These are phyloP conservation scores for Mellilla xanthometata DNA, from an alignment of 2,888 invertebrate species.

Conservation along the genomic window DNA sequence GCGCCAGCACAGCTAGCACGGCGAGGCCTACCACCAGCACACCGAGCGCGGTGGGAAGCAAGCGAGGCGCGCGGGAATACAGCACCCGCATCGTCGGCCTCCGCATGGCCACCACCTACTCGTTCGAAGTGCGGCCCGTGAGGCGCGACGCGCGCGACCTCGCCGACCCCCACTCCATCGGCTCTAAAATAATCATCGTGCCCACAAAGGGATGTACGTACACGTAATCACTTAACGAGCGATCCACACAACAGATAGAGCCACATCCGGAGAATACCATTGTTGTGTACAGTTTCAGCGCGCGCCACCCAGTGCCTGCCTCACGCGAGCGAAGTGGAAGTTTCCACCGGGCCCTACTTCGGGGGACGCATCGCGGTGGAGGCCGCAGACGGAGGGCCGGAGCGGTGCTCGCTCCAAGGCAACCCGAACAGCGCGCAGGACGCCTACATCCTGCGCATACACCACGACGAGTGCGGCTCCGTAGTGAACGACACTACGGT, in stretches of 20 bases:
- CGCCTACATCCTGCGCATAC: constrained; percentile 88
- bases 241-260: constrained; percentile 26
- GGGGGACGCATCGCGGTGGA: constrained; percentile 90
- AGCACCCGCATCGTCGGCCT: constrained; percentile 86
- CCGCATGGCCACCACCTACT: constrained; percentile 92
- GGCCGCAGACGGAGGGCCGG: constrained; percentile 86
- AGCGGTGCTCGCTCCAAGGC: constrained; percentile 88
- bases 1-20: constrained; percentile 77
- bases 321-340: constrained; percentile 91
- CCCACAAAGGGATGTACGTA: constrained; percentile 93
- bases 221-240: constrained; percentile 71
- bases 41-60: constrained; percentile 61
- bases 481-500: constrained; percentile 90
- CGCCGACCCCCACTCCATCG: constrained; percentile 78
- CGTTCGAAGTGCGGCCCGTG: constrained; percentile 87
- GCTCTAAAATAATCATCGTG: constrained; percentile 88
- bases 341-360: constrained; percentile 91
- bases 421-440: constrained; percentile 88
- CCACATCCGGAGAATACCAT: constrained; percentile 11
- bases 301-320: constrained; percentile 90
- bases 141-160: constrained; percentile 76
- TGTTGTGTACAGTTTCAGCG: constrained; percentile 85
- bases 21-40: constrained; percentile 62
- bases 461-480: constrained; percentile 89
- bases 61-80: constrained; percentile 67